Evolutionary conservation across 2,113 vertebrate species (phyloP).

Genomic region (Halichoerus grypus): DNA sequence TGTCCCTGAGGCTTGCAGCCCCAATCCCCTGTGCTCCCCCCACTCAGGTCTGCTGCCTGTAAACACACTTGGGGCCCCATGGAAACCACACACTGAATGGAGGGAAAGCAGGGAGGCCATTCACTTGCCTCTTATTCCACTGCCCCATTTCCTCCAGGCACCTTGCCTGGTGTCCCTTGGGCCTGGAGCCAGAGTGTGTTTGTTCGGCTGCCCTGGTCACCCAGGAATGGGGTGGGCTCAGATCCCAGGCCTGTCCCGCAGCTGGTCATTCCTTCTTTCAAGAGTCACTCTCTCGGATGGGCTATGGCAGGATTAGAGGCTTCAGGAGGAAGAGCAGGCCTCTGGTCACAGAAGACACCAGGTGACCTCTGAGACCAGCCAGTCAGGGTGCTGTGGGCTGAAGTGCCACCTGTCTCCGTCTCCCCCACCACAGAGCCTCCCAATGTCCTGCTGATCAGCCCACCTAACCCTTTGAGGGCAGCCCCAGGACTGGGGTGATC

Average conservation of each 20-base stretch:
- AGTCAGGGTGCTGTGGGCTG: not conserved
- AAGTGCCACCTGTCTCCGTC: not conserved
- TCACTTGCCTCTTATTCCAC: slow-evolving; percentile 78
- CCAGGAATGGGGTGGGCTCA: slow-evolving; percentile 80
- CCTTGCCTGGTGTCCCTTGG: slow-evolving; percentile 77
- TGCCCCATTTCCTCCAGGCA: slow-evolving; percentile 82
- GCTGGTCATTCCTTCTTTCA: slow-evolving; percentile 86
- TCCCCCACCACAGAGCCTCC: not conserved
- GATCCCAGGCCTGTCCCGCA: slow-evolving; percentile 80
- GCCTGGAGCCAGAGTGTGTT: slow-evolving; percentile 74
- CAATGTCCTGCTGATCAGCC: not conserved
- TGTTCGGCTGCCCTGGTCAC: slow-evolving; percentile 81
- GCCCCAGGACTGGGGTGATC: not conserved
- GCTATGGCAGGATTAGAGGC: slow-evolving; percentile 92
- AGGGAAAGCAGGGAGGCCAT: slow-evolving; percentile 70
- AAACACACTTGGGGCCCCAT: slow-evolving; percentile 76
- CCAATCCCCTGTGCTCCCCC: not conserved
- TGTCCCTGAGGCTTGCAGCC: not conserved
- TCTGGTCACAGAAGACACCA: slow-evolving; percentile 88
- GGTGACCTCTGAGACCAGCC: slow-evolving; percentile 87
- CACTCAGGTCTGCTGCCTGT: slow-evolving; percentile 63
- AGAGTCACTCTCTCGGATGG: slow-evolving; percentile 91
- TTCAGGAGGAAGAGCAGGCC: slow-evolving; percentile 88
- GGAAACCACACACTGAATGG: slow-evolving; percentile 80
- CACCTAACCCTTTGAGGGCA: not conserved